phyloP scores from a whole-genome alignment of 2,888 invertebrate species.

The Allophyes oxyacanthae region DNA sequence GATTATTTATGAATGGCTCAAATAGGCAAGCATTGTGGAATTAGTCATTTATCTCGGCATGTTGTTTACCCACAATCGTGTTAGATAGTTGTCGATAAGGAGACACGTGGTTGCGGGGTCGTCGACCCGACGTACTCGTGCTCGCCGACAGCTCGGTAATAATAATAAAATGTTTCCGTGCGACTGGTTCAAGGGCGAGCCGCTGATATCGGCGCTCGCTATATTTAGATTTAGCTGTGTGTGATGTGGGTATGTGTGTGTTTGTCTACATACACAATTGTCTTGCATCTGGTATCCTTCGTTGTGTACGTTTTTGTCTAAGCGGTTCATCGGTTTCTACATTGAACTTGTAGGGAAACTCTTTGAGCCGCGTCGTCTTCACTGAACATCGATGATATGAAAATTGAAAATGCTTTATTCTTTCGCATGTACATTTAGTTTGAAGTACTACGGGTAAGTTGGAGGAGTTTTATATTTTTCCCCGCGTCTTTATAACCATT shows the following conservation, averaged over 20 bases:
- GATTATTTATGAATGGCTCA: conserved; percentile 85
- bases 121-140: conserved; percentile 88
- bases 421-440: background rate
- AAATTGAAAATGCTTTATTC: background rate
- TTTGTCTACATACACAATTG: conserved; percentile 73
- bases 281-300: conserved; percentile 66
- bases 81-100: conserved; percentile 90
- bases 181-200: conserved; percentile 90
- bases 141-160: conserved; percentile 89
- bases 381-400: conserved; percentile 1
- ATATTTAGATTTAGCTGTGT: conserved; percentile 89
- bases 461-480: too few relatives aligned
- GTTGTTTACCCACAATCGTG: conserved; percentile 89
- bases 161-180: conserved; percentile 90
- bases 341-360: conserved; percentile 17
- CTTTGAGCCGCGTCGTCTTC: background rate
- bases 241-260: conserved; percentile 79
- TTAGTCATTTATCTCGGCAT: conserved; percentile 88
- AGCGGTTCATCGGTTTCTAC: conserved; percentile 35
- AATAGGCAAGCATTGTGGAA: conserved; percentile 84
- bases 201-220: conserved; percentile 89
- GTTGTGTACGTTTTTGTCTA: conserved; percentile 40
- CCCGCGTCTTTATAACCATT: too few relatives aligned
- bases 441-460: too few relatives aligned
- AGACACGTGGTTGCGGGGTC: conserved; percentile 88